Conservation (phyloP, 1,140 invertebrate species). For the Trigoniulus corallinus region DNA sequence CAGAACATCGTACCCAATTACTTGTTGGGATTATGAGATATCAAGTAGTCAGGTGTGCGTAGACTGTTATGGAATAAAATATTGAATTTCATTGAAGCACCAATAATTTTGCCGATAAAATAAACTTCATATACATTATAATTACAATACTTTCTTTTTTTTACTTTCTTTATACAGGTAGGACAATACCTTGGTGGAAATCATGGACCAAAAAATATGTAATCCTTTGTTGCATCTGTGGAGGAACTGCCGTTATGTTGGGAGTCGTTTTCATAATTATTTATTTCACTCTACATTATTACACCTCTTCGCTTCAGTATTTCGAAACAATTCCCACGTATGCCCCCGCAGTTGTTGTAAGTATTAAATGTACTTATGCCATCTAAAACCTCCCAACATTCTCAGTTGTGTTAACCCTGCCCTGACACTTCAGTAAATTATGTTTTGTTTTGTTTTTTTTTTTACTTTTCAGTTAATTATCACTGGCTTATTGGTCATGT, state of each 20-base stretch:
- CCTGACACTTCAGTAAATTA: neutral
- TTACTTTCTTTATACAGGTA: too few relatives aligned
- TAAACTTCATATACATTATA: too few relatives aligned
- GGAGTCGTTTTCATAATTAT: constrained; percentile 55
- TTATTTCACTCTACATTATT: constrained; percentile 53
- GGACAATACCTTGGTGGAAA: constrained; percentile 14
- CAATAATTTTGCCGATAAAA: too few relatives aligned
- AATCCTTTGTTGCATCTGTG: constrained; percentile 53
- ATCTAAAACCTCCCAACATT: neutral
- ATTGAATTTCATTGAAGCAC: too few relatives aligned
- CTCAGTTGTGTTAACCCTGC: neutral
- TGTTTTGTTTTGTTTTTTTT: constrained; percentile 8
- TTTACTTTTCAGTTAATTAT: constrained; percentile 40
- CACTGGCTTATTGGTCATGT: constrained; percentile 67
- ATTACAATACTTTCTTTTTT: too few relatives aligned
- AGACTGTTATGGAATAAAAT: too few relatives aligned
- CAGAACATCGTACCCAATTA: too few relatives aligned
- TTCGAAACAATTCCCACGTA: constrained; percentile 72
- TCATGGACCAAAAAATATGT: constrained; percentile 42
- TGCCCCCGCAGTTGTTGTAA: constrained; percentile 59
- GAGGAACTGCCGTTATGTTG: constrained; percentile 47
- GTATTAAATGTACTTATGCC: too few relatives aligned
- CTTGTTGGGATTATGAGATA: too few relatives aligned
- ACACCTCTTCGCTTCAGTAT: constrained; percentile 58
- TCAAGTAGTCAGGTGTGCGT: too few relatives aligned